Conservation (phyloP, 2,797 vertebrate genomes). For the Gambelia wislizenii region DNA sequence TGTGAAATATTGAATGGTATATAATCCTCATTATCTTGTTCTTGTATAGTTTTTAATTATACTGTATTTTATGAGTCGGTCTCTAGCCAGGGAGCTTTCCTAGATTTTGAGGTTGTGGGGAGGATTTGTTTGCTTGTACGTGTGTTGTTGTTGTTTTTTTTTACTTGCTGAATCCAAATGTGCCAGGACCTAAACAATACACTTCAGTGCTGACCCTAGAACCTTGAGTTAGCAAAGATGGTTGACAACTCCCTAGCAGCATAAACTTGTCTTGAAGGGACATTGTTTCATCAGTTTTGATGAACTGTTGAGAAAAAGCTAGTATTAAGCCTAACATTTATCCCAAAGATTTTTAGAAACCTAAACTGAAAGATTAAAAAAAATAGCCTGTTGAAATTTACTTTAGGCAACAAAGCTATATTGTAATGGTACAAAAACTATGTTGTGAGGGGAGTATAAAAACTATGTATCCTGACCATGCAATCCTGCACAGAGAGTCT, state of each 20-base stretch:
- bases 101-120: background rate
- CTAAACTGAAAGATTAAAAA: background rate
- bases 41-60: background rate
- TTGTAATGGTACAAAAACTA: no score
- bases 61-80: background rate
- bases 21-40: background rate
- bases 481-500: background rate
- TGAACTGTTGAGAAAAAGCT: background rate
- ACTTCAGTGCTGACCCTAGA: background rate
- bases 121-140: background rate
- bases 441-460: no score
- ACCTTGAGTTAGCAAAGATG: background rate
- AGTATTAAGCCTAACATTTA: background rate
- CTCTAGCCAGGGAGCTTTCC: background rate
- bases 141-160: background rate
- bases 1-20: no score
- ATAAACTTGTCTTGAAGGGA: no score
- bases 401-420: background rate
- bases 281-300: background rate
- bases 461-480: background rate
- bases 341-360: background rate
- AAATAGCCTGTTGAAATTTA: background rate
- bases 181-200: background rate
- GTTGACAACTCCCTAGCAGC: no score
- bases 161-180: background rate